Conservation (phyloP, 2,888 invertebrate species). For the Scelioninae gen. 2 region DNA sequence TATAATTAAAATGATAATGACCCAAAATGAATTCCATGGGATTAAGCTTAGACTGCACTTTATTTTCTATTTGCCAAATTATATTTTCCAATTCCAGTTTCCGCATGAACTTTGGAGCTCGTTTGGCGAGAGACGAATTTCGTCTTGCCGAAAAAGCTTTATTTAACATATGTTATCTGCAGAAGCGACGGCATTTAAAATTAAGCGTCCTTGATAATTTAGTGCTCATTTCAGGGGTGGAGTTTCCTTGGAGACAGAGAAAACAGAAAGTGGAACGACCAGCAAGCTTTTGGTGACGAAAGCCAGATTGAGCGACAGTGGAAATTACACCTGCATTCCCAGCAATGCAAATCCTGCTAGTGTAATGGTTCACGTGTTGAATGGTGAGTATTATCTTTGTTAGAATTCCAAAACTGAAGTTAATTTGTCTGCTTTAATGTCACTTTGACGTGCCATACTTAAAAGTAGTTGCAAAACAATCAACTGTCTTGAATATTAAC, state of each 20-base stretch:
- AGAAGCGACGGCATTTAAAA: constrained; percentile 47
- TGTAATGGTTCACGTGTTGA: constrained; percentile 74
- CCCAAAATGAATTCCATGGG: constrained; percentile 5
- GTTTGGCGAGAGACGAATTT: not conserved
- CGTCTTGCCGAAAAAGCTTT: constrained; percentile 23
- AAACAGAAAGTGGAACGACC: constrained; percentile 88
- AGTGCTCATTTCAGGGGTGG: constrained; percentile 85
- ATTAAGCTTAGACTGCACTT: constrained; percentile 10
- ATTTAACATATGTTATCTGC: constrained; percentile 38
- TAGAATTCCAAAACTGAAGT: constrained; percentile 52
- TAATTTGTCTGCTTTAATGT: constrained; percentile 52
- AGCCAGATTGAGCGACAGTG: constrained; percentile 88
- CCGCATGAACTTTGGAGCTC: constrained; percentile 1
- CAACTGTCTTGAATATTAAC: constrained; percentile 37
- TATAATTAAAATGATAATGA: constrained; percentile 18
- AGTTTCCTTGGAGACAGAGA: constrained; percentile 91
- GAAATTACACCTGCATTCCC: constrained; percentile 93
- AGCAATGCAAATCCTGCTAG: constrained; percentile 78
- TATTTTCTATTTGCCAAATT: not conserved
- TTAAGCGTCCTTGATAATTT: constrained; percentile 73
- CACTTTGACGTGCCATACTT: constrained; percentile 39
- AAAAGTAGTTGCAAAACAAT: constrained; percentile 23
- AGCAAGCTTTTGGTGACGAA: constrained; percentile 89
- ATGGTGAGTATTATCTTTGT: constrained; percentile 70
- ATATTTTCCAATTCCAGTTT: constrained; percentile 4